Conservation (phyloP, 2,888 invertebrate species). For the Ceramica pisi region DNA sequence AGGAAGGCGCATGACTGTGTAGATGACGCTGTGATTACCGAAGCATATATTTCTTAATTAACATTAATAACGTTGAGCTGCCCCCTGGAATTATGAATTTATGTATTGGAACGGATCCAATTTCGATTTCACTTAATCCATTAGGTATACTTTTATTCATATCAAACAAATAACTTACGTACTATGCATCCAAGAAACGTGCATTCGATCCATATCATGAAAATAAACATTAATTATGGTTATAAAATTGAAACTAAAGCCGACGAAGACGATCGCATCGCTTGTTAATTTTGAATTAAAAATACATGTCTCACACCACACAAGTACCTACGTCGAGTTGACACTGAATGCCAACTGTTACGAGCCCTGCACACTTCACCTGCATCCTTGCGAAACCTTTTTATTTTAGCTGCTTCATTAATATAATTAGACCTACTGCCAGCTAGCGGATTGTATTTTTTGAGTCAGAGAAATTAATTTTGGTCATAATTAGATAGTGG, state of each 20-base stretch:
- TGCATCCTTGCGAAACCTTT: slow-evolving; percentile 46
- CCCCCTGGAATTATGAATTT: background rate
- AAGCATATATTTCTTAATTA: no score
- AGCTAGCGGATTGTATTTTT: slow-evolving; percentile 10
- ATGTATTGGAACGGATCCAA: background rate
- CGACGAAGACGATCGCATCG: slow-evolving; percentile 10
- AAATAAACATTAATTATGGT: slow-evolving; percentile 18
- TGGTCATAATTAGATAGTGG: background rate
- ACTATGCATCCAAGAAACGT: slow-evolving; percentile 13
- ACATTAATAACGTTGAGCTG: background rate
- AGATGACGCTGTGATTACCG: no score
- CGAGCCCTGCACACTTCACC: slow-evolving; percentile 38
- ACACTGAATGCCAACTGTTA: slow-evolving; percentile 45
- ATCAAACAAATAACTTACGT: slow-evolving; percentile 6
- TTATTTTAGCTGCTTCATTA: slow-evolving; percentile 33
- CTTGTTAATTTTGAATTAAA: slow-evolving; percentile 50
- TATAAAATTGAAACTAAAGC: slow-evolving; percentile 39
- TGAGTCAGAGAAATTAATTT: background rate
- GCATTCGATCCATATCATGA: slow-evolving; percentile 26
- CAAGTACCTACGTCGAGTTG: slow-evolving; percentile 27
- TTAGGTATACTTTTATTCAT: background rate
- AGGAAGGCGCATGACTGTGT: no score
- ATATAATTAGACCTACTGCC: slow-evolving; percentile 4
- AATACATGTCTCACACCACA: slow-evolving; percentile 33
- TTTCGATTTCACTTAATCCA: background rate